phyloP scores from a whole-genome alignment of 2,888 invertebrate species.

The Eupithecia subfuscata region DNA sequence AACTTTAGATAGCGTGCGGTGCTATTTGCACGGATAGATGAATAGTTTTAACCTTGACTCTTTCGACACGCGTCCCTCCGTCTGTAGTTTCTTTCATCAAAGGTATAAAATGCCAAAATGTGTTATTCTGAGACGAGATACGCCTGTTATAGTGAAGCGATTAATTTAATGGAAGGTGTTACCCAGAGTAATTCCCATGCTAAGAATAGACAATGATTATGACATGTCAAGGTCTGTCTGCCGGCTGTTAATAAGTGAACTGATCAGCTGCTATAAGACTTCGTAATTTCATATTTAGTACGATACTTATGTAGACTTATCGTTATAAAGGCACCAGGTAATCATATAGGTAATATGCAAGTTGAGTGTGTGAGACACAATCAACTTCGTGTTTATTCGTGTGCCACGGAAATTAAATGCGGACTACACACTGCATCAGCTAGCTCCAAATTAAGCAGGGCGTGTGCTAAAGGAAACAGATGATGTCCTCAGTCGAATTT shows the following conservation, averaged over 20 bases:
- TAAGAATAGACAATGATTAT: conserved; percentile 35
- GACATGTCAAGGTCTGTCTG: conserved; percentile 43
- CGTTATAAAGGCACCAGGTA: neutral
- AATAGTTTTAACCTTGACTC: too few relatives aligned
- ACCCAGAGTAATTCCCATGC: conserved; percentile 16
- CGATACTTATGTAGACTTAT: neutral
- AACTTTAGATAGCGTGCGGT: too few relatives aligned
- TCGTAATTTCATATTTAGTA: neutral
- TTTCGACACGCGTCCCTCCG: too few relatives aligned
- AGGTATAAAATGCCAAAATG: too few relatives aligned
- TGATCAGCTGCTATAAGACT: conserved; percentile 1
- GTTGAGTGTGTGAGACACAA: too few relatives aligned
- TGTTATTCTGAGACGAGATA: too few relatives aligned
- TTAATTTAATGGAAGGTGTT: neutral
- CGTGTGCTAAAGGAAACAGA: neutral
- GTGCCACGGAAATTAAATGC: too few relatives aligned
- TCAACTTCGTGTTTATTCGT: neutral
- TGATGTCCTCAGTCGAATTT: neutral
- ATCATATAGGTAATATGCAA: too few relatives aligned
- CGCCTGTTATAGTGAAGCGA: too few relatives aligned
- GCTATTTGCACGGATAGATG: too few relatives aligned
- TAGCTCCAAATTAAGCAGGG: neutral
- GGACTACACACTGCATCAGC: neutral
- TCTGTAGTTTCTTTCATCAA: too few relatives aligned
- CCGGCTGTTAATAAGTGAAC: conserved; percentile 17